Conservation (phyloP, 2,888 invertebrate genomes). For the Yponomeuta plumbellus region DNA sequence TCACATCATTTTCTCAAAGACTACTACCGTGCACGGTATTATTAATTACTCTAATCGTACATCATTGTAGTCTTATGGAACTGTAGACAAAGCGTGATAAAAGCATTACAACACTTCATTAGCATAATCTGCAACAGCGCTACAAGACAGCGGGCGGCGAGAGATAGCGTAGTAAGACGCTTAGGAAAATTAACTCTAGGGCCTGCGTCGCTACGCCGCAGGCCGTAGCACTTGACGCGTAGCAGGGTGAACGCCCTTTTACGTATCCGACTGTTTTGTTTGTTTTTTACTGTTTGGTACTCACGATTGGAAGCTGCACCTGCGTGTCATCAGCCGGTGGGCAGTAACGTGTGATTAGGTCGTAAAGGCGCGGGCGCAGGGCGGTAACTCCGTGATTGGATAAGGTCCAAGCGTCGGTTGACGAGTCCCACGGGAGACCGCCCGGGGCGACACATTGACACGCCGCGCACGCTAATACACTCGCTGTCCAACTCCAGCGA, state of each 20-base stretch:
- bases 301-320: background rate
- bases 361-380: slow-evolving; percentile 12
- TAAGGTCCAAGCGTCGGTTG: slow-evolving; percentile 75
- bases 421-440: slow-evolving; percentile 78
- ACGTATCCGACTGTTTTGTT: background rate
- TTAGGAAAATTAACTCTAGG: slow-evolving; percentile 64
- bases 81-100: slow-evolving; percentile 67
- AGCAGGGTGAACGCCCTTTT: slow-evolving; percentile 23
- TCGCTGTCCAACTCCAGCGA: slow-evolving; percentile 20
- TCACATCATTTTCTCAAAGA: background rate
- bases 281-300: background rate
- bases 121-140: slow-evolving; percentile 52
- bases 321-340: slow-evolving; percentile 2
- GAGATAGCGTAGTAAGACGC: slow-evolving; percentile 71
- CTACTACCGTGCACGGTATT: background rate
- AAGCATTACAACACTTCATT: slow-evolving; percentile 64
- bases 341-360: slow-evolving; percentile 17
- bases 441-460: slow-evolving; percentile 56
- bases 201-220: slow-evolving; percentile 31
- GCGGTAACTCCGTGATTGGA: slow-evolving; percentile 76
- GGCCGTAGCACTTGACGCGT: slow-evolving; percentile 28
- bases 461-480: slow-evolving; percentile 51
- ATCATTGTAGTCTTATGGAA: slow-evolving; percentile 20
- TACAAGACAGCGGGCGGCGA: slow-evolving; percentile 46
- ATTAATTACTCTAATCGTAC: slow-evolving; percentile 10